These are phyloP conservation scores for Aquatica leii DNA, from an alignment of 2,888 invertebrate species.

Conservation along the genomic window DNA sequence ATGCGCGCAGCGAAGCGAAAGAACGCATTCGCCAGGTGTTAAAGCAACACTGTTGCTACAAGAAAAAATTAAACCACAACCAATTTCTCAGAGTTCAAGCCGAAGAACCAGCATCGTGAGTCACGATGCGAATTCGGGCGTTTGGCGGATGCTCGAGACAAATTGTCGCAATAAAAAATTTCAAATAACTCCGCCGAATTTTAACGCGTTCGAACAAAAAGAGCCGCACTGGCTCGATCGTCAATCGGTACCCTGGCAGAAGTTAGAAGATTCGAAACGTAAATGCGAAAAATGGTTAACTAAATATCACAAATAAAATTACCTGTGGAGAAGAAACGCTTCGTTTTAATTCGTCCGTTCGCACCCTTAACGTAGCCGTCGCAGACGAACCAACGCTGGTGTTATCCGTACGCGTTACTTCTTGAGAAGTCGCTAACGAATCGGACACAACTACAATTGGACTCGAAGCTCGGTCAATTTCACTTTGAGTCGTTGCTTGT, in stretches of 20 bases:
- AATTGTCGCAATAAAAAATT: slow-evolving; percentile 41
- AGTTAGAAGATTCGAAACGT: slow-evolving; percentile 46
- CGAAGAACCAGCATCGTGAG: slow-evolving; percentile 26
- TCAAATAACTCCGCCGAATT: slow-evolving; percentile 46
- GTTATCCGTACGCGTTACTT: slow-evolving; percentile 49
- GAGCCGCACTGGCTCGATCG: slow-evolving; percentile 48
- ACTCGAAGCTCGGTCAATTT: slow-evolving; percentile 54
- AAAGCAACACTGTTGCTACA: slow-evolving; percentile 32
- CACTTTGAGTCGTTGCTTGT: slow-evolving; percentile 39
- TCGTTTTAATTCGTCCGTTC: slow-evolving; percentile 68
- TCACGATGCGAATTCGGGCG: slow-evolving; percentile 43
- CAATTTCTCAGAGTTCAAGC: slow-evolving; percentile 15
- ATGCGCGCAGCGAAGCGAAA: slow-evolving; percentile 13
- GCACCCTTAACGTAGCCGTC: slow-evolving; percentile 59
- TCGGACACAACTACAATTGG: slow-evolving; percentile 59
- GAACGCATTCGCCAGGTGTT: slow-evolving; percentile 21
- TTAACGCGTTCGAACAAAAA: slow-evolving; percentile 43
- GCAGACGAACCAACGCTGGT: slow-evolving; percentile 45
- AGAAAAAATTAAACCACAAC: slow-evolving; percentile 13
- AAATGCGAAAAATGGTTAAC: slow-evolving; percentile 54
- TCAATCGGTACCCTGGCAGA: slow-evolving; percentile 46
- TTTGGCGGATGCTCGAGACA: slow-evolving; percentile 49
- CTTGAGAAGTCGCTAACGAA: slow-evolving; percentile 53
- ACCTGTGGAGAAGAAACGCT: slow-evolving; percentile 72
- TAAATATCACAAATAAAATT: slow-evolving; percentile 35